Base-by-base conservation (phyloP, 2,888 invertebrate genomes). In the Cephus pygmeus region DNA sequence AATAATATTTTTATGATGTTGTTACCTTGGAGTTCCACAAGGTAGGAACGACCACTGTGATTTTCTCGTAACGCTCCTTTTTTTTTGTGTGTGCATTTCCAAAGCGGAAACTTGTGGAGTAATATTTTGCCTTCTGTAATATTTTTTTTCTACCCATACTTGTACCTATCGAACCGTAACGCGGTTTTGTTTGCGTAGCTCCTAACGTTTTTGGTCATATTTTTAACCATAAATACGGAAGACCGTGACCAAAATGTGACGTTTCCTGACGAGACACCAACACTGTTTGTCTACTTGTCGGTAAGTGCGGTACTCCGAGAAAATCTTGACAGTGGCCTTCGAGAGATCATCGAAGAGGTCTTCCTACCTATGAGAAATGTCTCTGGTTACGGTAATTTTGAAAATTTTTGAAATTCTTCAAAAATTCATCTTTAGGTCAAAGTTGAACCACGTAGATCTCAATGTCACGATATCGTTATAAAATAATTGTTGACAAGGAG, bases 151-250 rank as follows among this genome's bases (percentile, higher is more conserved):
- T 56, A 56, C 56, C 56, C 23, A 56, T 56, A 23, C 56, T 56
- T 56, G 56, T 56, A 56, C 56, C 56, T 56, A 56, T 23, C 56
- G 56, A 56, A 56, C 56, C 56, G 56, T 56, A 56, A 56, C 56
- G 56, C 23, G 56, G 56, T 56, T 56, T 34, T 87, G 88, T 89
- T 90, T 88, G 85, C 83, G 83, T 88, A 90, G 87, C 87, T 88
- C 89, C 89, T 89, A 90, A 90, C 86, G 88, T 87, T 87, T 88
- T 85, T 89, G 89, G 84, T 87, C 90, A 89, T 90, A 90, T 88
- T 90, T 88, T 81, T 88, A 88, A 86, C 87, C 88, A 88, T 90
- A 90, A 91, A 90, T 90, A 89, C 88, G 88, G 85, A 85, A 82
- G 81, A 80, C 85, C 83, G 89, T 89, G 90, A 90, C 87, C 90